Percentiles rank a stretch among this genome's conserved stretches.
phyloP scores from a whole-genome alignment of 1,140 invertebrate species.

The Neotoxoptera formosana region DNA sequence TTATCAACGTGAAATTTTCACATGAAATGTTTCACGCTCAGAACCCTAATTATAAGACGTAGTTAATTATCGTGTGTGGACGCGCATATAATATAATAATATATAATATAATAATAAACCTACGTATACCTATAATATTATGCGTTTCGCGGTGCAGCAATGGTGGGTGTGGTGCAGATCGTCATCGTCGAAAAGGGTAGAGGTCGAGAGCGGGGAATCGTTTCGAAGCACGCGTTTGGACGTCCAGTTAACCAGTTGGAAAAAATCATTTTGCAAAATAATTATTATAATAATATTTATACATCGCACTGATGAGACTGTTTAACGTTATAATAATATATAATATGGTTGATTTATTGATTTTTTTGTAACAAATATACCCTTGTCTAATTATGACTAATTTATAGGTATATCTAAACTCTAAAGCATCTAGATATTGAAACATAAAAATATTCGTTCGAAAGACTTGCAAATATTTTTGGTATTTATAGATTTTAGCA shows the following conservation, averaged over 20 bases:
- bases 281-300: too few species aligned
- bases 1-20: not conserved
- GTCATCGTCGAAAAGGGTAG: not conserved
- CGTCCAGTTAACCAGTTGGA: not conserved
- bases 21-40: constrained; percentile 2
- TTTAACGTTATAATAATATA: too few species aligned
- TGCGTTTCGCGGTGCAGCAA: not conserved
- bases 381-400: too few species aligned
- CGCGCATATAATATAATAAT: not conserved
- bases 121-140: not conserved
- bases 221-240: not conserved
- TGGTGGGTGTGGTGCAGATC: not conserved
- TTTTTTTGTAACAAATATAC: too few species aligned
- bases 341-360: too few species aligned
- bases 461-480: too few species aligned
- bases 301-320: too few species aligned
- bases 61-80: constrained; percentile 2
- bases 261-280: not conserved
- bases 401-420: too few species aligned
- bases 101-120: not conserved
- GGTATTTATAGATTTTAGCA: too few species aligned
- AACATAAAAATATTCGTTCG: too few species aligned
- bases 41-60: not conserved
- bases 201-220: not conserved
- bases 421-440: too few species aligned